Conservation (phyloP, 2,797 vertebrate genomes). For the Ara ararauna region DNA sequence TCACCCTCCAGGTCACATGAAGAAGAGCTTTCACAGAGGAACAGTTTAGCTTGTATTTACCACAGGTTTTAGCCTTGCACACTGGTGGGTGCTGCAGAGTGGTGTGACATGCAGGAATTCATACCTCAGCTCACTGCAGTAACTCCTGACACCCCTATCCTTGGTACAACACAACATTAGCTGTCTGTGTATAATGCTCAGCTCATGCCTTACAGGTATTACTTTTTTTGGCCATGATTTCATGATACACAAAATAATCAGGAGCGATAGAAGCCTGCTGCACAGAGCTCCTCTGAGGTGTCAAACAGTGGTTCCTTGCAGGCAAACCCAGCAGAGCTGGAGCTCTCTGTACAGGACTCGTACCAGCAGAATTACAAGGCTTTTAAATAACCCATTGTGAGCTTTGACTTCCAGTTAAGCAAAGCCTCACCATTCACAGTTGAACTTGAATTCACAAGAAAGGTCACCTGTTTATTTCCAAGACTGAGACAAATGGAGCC, state of each 20-base stretch:
- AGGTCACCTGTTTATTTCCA: slow-evolving; percentile 41
- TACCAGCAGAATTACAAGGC: neutral
- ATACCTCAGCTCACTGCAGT: neutral
- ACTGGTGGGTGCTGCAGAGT: neutral
- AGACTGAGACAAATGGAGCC: slow-evolving; percentile 43
- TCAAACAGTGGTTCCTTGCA: neutral
- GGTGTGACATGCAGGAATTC: neutral
- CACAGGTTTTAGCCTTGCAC: neutral
- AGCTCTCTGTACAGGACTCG: neutral
- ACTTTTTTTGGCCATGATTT: neutral
- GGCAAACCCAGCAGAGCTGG: neutral
- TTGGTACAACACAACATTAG: neutral
- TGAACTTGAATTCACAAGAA: slow-evolving; percentile 17
- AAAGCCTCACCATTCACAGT: neutral
- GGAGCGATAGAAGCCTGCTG: neutral
- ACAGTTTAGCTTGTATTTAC: neutral
- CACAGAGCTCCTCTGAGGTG: neutral
- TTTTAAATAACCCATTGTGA: slow-evolving; percentile 31
- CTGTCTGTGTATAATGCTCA: neutral
- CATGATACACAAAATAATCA: neutral
- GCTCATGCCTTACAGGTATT: neutral
- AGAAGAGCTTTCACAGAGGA: neutral
- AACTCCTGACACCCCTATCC: neutral
- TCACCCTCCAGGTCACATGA: neutral
- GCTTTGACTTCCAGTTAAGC: slow-evolving; percentile 5